Conservation (phyloP, 2,113 vertebrate species). For the Tringa solitaria region DNA sequence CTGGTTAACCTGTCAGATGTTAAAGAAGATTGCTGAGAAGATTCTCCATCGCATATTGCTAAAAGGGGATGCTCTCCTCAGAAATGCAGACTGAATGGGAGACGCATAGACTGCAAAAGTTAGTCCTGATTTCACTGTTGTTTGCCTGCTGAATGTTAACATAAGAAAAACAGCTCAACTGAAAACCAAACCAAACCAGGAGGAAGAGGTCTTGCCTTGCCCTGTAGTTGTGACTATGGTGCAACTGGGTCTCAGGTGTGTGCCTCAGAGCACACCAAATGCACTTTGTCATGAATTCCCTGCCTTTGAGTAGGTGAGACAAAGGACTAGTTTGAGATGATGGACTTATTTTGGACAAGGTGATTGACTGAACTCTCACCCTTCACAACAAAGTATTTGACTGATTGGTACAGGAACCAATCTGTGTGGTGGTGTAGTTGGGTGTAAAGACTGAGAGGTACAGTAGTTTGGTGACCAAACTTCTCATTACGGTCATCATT, state of each 20-base stretch:
- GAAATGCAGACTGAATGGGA: not conserved
- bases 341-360: not conserved
- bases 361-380: not conserved
- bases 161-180: not conserved
- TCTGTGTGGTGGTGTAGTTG: not conserved
- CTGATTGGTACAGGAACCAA: not conserved
- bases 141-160: not conserved
- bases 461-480: not conserved
- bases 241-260: not conserved
- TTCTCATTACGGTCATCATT: not conserved
- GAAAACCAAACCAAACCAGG: not conserved
- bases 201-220: not conserved
- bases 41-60: not conserved
- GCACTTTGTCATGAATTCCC: not conserved
- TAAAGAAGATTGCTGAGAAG: not conserved
- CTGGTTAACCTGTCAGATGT: not conserved
- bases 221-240: not conserved
- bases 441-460: not conserved
- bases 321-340: not conserved
- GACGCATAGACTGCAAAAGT: not conserved
- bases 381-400: not conserved
- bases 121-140: not conserved
- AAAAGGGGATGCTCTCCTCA: not conserved
- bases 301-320: not conserved
- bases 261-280: not conserved